phyloP scores from a whole-genome alignment of 2,113 vertebrate genomes.

The Apodemus speciosus region DNA sequence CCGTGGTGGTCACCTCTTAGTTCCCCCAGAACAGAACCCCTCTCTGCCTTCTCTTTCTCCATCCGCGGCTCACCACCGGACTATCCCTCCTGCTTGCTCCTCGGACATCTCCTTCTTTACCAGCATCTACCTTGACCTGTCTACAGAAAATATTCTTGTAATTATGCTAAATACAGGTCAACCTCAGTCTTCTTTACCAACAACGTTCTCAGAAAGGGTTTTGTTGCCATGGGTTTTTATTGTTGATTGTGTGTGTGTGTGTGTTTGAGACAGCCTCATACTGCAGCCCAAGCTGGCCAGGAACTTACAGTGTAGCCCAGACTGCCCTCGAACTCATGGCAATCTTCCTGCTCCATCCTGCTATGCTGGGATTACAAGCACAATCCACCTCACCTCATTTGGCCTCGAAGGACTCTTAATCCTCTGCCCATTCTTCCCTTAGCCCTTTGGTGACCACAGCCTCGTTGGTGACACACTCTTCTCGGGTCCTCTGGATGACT shows the following conservation, averaged over 20 bases:
- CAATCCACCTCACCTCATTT: too few relatives aligned
- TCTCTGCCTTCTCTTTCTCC: neutral
- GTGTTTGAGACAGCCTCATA: neutral
- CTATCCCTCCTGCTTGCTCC: neutral
- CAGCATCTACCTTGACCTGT: neutral
- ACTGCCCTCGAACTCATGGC: neutral
- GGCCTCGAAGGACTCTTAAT: conserved; percentile 11
- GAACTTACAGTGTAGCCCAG: neutral
- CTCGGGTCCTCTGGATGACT: neutral
- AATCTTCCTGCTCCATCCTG: neutral
- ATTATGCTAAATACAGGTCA: neutral
- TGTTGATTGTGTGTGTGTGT: neutral
- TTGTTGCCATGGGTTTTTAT: neutral
- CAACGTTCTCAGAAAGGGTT: neutral
- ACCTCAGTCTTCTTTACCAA: neutral
- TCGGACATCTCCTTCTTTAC: neutral
- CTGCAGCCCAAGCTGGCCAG: neutral
- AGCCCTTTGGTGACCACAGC: neutral
- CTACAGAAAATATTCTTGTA: conserved; percentile 9
- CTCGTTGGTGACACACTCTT: neutral
- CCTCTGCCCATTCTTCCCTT: neutral
- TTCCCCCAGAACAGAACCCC: neutral
- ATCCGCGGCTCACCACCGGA: neutral
- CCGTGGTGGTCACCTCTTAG: neutral
- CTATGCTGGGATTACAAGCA: neutral